Base-by-base conservation (phyloP, 1,140 invertebrate genomes). In the Mizuhopecten yessoensis region DNA sequence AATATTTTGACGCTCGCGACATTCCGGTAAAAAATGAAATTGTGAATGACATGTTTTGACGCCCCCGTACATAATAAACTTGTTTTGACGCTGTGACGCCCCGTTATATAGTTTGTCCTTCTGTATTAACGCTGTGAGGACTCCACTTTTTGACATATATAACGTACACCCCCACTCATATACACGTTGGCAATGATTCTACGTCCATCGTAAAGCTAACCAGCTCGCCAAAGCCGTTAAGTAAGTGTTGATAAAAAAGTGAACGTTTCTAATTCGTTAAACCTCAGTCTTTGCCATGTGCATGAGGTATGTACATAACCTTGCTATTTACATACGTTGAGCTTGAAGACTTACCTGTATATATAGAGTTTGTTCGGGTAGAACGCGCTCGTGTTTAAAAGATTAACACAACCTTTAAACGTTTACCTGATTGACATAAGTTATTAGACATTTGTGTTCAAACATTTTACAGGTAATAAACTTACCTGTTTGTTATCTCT, bases 381-480 rank as follows among this genome's bases (percentile, higher is more conserved):
- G 57, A 75, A 17, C 57, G 57, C 57, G 57, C n/a, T n/a, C 57
- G 9, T 75, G 29, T 9, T 75, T 75, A n/a, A 29, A n/a, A n/a
- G 57, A 75, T 75, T 75, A 75, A 29, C 57, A 75, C 17, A 29
- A 17, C 57, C 57, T 75, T 39, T 75, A 75, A 75, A 75, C 5
- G 57, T 29, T 3, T n/a, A 3, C 57, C n/a, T 75, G 57, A 75
- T 75, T 75, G 57, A 75, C 57, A 75, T 75, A 75, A 75, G 57
- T 75, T 75, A 75, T 75, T 75, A 75, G 17, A 75, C 57, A 75
- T 75, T 75, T 75, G 17, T 17, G 57, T 75, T 75, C 23, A 75
- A 75, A 75, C 29, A 75, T 75, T 75, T 75, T 75, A 75, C 57
- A 75, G 57, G 57, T 75, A 75, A 75, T 75, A 75, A 75, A 75